These are phyloP conservation scores for Lasiurus borealis DNA, from an alignment of 2,113 vertebrate species.

Conservation along the genomic window DNA sequence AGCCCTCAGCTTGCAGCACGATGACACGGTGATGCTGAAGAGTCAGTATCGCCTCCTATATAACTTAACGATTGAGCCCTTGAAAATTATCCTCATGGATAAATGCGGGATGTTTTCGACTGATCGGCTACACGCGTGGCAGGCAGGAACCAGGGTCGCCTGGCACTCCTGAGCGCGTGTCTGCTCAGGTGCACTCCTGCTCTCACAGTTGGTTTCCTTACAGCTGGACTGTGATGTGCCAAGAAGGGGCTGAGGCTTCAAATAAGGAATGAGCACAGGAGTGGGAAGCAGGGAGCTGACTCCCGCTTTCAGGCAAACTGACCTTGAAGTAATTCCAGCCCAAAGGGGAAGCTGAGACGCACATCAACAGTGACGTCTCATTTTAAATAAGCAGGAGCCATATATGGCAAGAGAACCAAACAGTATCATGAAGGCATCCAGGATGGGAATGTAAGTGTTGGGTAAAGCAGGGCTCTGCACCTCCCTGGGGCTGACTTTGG, in stretches of 20 bases:
- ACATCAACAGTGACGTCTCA: neutral
- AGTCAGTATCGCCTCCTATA: neutral
- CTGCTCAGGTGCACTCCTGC: neutral
- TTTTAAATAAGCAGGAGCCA: constrained; percentile 38
- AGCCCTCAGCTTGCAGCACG: constrained; percentile 16
- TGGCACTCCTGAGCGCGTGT: neutral
- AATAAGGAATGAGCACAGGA: neutral
- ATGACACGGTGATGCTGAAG: constrained; percentile 44
- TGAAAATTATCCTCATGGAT: neutral
- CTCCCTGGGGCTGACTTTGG: neutral
- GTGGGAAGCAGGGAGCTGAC: neutral
- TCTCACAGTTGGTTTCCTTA: neutral
- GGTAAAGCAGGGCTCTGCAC: neutral
- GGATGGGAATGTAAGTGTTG: neutral
- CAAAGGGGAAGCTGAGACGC: neutral
- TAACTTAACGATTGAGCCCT: constrained; percentile 36
- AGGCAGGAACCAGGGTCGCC: neutral
- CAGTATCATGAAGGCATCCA: neutral
- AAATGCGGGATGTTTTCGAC: neutral
- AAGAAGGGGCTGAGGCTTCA: neutral
- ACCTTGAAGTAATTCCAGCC: neutral
- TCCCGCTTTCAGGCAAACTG: neutral
- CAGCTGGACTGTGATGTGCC: neutral
- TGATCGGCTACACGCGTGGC: neutral
- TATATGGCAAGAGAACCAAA: neutral